A percentile compares a stretch with the other conserved stretches of the same genome.
These are phyloP conservation scores for Elanus axillaris DNA, from an alignment of 2,113 vertebrate genomes.

Conservation along the genomic window DNA sequence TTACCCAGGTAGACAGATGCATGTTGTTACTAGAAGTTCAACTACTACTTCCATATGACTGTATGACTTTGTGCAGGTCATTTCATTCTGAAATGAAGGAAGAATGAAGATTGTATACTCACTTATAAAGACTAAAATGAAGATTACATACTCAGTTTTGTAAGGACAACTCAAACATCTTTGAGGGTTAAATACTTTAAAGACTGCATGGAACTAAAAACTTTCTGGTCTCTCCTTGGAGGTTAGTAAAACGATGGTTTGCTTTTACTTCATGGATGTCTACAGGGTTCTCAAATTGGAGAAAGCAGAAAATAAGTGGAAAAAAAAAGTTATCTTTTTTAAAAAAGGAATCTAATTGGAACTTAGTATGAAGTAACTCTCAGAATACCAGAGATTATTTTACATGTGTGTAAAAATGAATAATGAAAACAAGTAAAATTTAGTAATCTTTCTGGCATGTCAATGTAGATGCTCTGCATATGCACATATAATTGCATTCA, in stretches of 20 bases:
- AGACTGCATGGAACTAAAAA: background rate
- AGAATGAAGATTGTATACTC: background rate
- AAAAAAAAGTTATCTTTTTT: background rate
- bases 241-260: background rate
- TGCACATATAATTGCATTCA: background rate
- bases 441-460: background rate
- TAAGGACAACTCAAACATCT: background rate
- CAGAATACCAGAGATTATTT: background rate
- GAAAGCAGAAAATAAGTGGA: background rate
- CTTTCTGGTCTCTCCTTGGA: background rate
- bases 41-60: background rate
- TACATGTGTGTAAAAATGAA: background rate
- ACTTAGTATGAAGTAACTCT: background rate
- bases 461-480: background rate
- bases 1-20: rapidly evolving
- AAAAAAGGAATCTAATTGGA: background rate
- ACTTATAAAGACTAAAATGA: background rate
- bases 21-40: background rate
- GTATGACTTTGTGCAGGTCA: background rate
- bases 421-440: background rate
- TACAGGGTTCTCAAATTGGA: background rate
- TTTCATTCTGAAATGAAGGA: background rate
- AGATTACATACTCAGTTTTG: background rate
- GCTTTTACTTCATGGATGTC: background rate
- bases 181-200: background rate